Base-by-base conservation (phyloP, 2,113 vertebrate species). In the Cochlearius cochlearius region DNA sequence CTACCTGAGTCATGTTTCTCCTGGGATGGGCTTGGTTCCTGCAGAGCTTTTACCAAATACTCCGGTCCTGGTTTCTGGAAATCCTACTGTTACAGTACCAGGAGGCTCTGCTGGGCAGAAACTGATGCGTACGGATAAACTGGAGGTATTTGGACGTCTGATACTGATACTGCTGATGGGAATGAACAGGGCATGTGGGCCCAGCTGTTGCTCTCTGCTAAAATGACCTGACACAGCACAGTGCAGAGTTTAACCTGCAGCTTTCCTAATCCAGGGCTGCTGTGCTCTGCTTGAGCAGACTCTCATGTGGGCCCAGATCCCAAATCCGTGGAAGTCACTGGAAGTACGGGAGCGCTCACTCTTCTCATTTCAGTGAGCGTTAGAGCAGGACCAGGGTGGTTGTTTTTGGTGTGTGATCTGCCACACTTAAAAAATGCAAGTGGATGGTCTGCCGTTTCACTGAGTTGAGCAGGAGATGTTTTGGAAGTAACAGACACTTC, bases 51-150 rank as follows among this genome's bases (percentile, higher is more conserved):
- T 99, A 98, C 99, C 99, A 98, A 99, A 98, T 97, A 96, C 98
- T 72, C 99, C 99, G 94, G 98, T 99, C 95, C 98, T 99, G 98
- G 98, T 99, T 96, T 98, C 99, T 18, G 99, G 99, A 97, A 99
- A 99, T 97, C 99, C 99, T 60, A 98, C 99, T 52, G 97, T 99
- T 69, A 96, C 98, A 84, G 96, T 99, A 94, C 98, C 98, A 75
- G 99, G 98, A 96, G 98, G 98, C 97, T 98, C 98, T 97, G 97
- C 98, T 30, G 97, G 96, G 85, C 99, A 99, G 97, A 99, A 99
- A 97, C 98, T 98, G 96, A 96, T 99, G 96, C 99, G 99, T 97
- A 99, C 99, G 49, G 99, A 99, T 98, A 99, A 99, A 98, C 98
- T 99, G 96, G 99, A 99, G 99, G 99, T 99, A 99, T 96, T 97